Base-by-base conservation (phyloP, 2,797 vertebrate genomes). In the Champsocephalus gunnari region DNA sequence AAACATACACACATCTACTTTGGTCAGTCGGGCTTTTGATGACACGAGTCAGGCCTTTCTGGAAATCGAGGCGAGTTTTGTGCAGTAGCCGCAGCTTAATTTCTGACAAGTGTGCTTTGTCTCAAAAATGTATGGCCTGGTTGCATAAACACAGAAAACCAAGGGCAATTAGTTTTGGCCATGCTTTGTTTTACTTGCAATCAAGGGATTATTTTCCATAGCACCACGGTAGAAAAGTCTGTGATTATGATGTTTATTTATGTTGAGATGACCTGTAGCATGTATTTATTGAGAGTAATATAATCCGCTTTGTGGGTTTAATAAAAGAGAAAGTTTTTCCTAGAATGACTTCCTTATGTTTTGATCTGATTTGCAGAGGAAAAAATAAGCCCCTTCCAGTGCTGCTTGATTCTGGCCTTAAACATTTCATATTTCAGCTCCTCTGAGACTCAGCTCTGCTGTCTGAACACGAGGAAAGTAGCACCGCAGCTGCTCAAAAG, bases 151-250 rank as follows among this genome's bases (percentile, higher is more conserved):
- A 80, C 28, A 12, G 19, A 62, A 28, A 63, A 68, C 63, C 63
- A 72, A 8, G 3, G 51, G 60, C 76, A 78, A 91, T 82, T 79
- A 75, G 59, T 66, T 83, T 79, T 83, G 71, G 68, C 75, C 8
- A 12, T 2, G 47, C 63, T 88, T 84, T 89, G 84, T 90, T 89
- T 89, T 41, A 66, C 68, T 80, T 91, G 14, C 11, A 85, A 84
- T 90, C 79, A 80, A 32, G 17, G 13, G 59, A 82, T 91, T 81
- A 66, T 88, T 82, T 90, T 82, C 70, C 79, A 77, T 49, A 56
- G 59, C 44, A 50, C 50, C 34, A 9, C 65, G 32, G 21, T 3
- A 34, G 60, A 34, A 5, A 13, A 58, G 58, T 24, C 61, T 64
- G 19, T 63, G 71, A 86, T 83, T 32, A 19, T 60, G 10, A 8